Conservation (phyloP, 2,797 vertebrate genomes). For the Sebastes nivosus region DNA sequence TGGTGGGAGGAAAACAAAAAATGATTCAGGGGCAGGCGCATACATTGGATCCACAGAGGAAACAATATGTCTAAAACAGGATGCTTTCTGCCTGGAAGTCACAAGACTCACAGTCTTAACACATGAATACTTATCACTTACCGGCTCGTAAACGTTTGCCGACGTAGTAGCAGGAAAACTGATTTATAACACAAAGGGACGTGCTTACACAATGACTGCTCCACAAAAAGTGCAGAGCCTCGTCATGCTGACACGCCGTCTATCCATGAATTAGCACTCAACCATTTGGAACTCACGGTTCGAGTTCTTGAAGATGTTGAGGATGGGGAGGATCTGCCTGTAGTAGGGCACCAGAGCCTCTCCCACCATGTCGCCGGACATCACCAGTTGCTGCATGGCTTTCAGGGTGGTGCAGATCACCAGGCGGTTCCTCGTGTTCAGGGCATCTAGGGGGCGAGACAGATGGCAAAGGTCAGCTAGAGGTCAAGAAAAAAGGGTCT, state of each 20-base stretch:
- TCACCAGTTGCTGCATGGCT: slow-evolving; percentile 91
- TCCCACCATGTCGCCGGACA: slow-evolving; percentile 87
- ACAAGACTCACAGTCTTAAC: background rate
- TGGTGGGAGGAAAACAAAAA: slow-evolving; percentile 26
- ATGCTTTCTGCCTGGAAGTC: background rate
- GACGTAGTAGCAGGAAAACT: slow-evolving; percentile 2
- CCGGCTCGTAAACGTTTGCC: background rate
- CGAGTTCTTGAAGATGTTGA: slow-evolving; percentile 96
- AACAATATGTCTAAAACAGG: slow-evolving; percentile 9
- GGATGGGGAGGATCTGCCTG: slow-evolving; percentile 91
- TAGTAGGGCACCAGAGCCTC: slow-evolving; percentile 91
- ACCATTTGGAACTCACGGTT: slow-evolving; percentile 86
- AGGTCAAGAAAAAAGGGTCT: background rate
- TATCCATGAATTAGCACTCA: slow-evolving; percentile 22
- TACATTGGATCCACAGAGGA: slow-evolving; percentile 2
- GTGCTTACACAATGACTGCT: slow-evolving; percentile 11
- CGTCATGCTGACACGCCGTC: slow-evolving; percentile 25
- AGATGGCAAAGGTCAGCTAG: slow-evolving; percentile 14
- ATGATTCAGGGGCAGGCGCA: slow-evolving; percentile 3
- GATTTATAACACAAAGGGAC: slow-evolving; percentile 26
- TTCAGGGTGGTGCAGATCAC: slow-evolving; percentile 93
- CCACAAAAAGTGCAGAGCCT: slow-evolving; percentile 17
- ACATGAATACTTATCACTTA: background rate
- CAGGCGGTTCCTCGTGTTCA: slow-evolving; percentile 90
- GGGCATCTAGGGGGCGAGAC: slow-evolving; percentile 80